These are phyloP conservation scores for Echinops telfairi DNA, from an alignment of 2,113 vertebrate genomes.

Conservation along the genomic window DNA sequence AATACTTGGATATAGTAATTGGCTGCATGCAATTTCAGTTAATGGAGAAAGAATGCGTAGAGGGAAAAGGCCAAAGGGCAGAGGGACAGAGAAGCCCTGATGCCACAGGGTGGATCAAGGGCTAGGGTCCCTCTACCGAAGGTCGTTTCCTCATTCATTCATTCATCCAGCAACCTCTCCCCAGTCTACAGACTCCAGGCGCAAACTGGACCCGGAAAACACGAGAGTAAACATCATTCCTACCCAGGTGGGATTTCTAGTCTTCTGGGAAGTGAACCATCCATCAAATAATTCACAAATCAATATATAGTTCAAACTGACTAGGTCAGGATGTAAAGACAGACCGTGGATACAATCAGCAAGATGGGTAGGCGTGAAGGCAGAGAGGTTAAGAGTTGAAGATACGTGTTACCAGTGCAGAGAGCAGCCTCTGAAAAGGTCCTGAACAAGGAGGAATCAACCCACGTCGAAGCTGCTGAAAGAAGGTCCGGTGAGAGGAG, in stretches of 20 bases:
- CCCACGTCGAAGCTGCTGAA: background rate
- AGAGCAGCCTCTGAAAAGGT: background rate
- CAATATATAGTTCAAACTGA: background rate
- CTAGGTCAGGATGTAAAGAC: background rate
- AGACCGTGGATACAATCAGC: background rate
- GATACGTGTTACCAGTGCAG: background rate
- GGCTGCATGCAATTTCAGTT: slow-evolving; percentile 63
- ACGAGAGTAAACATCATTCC: background rate
- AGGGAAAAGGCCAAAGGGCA: slow-evolving; percentile 47
- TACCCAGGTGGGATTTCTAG: background rate
- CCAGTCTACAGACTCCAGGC: background rate
- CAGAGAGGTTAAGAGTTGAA: background rate
- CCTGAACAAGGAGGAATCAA: background rate
- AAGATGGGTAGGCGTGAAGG: background rate
- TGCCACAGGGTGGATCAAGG: background rate
- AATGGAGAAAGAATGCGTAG: slow-evolving; percentile 52
- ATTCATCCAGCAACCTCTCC: background rate
- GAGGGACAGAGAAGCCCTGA: background rate
- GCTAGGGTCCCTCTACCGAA: background rate
- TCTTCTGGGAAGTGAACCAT: background rate
- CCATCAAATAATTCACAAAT: background rate
- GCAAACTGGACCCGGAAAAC: background rate
- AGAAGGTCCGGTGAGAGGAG: background rate
- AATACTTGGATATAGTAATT: slow-evolving; percentile 71
- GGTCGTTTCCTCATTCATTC: background rate